These are phyloP conservation scores for Drosophila carrolli DNA, from an alignment of 1,140 invertebrate genomes.

Conservation along the genomic window DNA sequence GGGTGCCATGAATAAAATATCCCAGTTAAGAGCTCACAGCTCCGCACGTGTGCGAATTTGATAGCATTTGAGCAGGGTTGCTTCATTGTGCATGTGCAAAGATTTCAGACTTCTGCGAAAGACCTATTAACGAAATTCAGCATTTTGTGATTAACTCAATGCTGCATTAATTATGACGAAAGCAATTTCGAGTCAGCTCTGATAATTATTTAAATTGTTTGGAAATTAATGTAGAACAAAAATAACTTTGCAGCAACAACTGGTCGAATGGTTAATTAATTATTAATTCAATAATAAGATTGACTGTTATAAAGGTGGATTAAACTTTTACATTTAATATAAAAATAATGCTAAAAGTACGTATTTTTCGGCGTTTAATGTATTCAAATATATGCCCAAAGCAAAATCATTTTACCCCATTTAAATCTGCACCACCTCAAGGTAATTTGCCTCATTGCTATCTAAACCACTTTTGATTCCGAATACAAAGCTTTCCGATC, in stretches of 20 bases:
- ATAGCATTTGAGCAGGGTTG: slow-evolving; percentile 13
- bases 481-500: slow-evolving; percentile 30
- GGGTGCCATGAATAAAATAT: slow-evolving; percentile 47
- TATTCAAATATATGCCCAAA: too few relatives aligned
- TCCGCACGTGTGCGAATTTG: slow-evolving; percentile 19
- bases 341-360: too few relatives aligned
- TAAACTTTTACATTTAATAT: too few relatives aligned
- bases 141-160: slow-evolving; percentile 9
- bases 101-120: slow-evolving; percentile 13
- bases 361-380: too few relatives aligned
- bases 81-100: slow-evolving; percentile 5
- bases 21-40: slow-evolving; percentile 36
- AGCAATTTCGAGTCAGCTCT: background rate
- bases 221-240: background rate
- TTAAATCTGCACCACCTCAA: background rate
- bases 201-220: background rate
- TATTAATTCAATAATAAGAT: too few relatives aligned
- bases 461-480: slow-evolving; percentile 37
- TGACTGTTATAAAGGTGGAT: too few relatives aligned
- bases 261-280: too few relatives aligned
- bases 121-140: slow-evolving; percentile 1
- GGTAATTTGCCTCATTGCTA: slow-evolving; percentile 9
- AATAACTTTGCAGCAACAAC: background rate
- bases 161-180: slow-evolving; percentile 15
- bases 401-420: background rate